Percentiles rank a stretch among this genome's conserved stretches.
Evolutionary conservation across 2,888 invertebrate genomes (phyloP).

Genomic region (Drosophila mettleri): DNA sequence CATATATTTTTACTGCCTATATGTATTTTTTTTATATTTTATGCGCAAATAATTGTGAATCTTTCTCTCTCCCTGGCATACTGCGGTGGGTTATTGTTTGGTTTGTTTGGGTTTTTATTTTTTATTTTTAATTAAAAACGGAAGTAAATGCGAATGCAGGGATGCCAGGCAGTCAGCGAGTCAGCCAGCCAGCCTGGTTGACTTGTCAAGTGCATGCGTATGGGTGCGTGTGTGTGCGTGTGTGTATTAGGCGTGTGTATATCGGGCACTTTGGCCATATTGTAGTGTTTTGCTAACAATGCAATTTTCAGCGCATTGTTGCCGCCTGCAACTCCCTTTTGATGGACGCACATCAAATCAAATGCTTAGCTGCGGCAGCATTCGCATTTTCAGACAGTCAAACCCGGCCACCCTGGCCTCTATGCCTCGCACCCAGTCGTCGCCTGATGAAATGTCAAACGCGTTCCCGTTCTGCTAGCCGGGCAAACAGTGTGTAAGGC

Average conservation of each 20-base stretch:
- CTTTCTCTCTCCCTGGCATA: slow-evolving; percentile 49
- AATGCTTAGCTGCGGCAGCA: slow-evolving; percentile 45
- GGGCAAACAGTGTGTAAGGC: slow-evolving; percentile 37
- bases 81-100: slow-evolving; percentile 73
- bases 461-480: slow-evolving; percentile 46
- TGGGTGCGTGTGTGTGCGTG: slow-evolving; percentile 20
- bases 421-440: no score
- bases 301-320: slow-evolving; percentile 80
- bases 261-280: slow-evolving; percentile 78
- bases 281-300: slow-evolving; percentile 82
- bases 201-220: slow-evolving; percentile 63
- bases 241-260: slow-evolving; percentile 35
- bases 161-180: slow-evolving; percentile 34
- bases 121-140: slow-evolving; percentile 82
- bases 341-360: slow-evolving; percentile 78
- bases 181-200: slow-evolving; percentile 43
- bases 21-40: slow-evolving; percentile 55
- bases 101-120: slow-evolving; percentile 69
- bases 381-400: slow-evolving; percentile 66
- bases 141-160: slow-evolving; percentile 68
- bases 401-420: no score
- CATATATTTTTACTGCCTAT: slow-evolving; percentile 15
- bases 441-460: slow-evolving; percentile 81
- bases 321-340: slow-evolving; percentile 56
- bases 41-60: slow-evolving; percentile 80